A percentile compares a stretch with the other conserved stretches of the same genome.
phyloP scores from a whole-genome alignment of 1,140 invertebrate genomes.

The Drosophila ambigua region DNA sequence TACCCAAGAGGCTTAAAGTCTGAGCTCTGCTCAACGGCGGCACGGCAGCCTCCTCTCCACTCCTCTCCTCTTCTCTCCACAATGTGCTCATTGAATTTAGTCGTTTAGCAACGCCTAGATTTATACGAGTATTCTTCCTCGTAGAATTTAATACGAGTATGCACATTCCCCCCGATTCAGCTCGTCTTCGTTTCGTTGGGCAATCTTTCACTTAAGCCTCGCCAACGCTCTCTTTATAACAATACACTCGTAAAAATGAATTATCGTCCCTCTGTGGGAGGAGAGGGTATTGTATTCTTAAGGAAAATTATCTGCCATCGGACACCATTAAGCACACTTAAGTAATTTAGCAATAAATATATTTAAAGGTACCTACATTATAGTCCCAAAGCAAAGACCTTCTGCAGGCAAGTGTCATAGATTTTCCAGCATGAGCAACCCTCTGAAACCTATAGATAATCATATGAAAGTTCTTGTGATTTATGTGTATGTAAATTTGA shows the following conservation, averaged over 20 bases:
- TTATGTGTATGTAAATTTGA: constrained; percentile 23
- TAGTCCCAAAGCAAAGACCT: neutral
- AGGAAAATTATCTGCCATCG: constrained; percentile 6
- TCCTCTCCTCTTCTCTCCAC: neutral
- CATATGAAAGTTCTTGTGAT: constrained; percentile 7
- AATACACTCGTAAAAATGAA: constrained; percentile 44
- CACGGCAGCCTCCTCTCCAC: too few relatives aligned
- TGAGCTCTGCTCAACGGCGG: neutral
- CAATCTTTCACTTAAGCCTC: constrained; percentile 75
- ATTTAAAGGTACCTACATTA: constrained; percentile 1
- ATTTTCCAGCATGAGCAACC: constrained; percentile 9
- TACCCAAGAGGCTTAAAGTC: neutral
- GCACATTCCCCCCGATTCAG: constrained; percentile 53
- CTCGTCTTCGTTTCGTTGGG: constrained; percentile 39
- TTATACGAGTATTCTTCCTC: neutral
- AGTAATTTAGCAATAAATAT: neutral
- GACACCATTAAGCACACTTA: constrained; percentile 15
- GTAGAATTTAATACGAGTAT: constrained; percentile 28
- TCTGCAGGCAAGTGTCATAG: neutral
- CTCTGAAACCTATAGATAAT: neutral
- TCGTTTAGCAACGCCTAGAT: constrained; percentile 33
- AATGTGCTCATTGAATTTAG: constrained; percentile 30
- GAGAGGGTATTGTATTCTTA: constrained; percentile 9
- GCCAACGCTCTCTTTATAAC: constrained; percentile 50
- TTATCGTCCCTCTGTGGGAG: constrained; percentile 22